These are phyloP conservation scores for Gambusia yucatana DNA, from an alignment of 2,797 vertebrate species.

Conservation along the genomic window DNA sequence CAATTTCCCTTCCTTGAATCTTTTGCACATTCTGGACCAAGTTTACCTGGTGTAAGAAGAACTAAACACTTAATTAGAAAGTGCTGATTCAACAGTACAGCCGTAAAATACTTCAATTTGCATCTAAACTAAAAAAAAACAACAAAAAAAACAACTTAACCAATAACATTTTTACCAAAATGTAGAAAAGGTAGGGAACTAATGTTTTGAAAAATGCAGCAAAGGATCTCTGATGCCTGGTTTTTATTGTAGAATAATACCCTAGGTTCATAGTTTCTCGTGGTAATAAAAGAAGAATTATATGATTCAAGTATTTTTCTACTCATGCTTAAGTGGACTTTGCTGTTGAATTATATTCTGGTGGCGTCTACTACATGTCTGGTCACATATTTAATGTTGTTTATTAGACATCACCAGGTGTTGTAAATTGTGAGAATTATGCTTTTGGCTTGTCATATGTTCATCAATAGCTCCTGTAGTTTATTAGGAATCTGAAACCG, in stretches of 20 bases:
- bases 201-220: background rate
- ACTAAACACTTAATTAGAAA: constrained; percentile 4
- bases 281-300: background rate
- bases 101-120: background rate
- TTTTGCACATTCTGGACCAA: constrained; percentile 35
- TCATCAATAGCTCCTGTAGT: background rate
- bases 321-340: background rate
- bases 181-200: background rate
- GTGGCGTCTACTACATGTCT: background rate
- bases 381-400: background rate
- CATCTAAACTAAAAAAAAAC: background rate
- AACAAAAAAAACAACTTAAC: background rate
- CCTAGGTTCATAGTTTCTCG: background rate
- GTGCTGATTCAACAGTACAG: background rate
- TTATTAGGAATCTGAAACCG: background rate
- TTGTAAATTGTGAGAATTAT: background rate
- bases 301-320: too few relatives aligned
- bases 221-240: background rate
- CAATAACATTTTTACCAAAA: background rate
- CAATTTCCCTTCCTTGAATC: constrained; percentile 53
- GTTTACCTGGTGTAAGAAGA: background rate
- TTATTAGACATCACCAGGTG: background rate
- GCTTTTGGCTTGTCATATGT: background rate
- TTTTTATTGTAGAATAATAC: background rate
- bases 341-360: background rate